Conservation (phyloP, 2,797 vertebrate species). For the Adelosebastes latens region DNA sequence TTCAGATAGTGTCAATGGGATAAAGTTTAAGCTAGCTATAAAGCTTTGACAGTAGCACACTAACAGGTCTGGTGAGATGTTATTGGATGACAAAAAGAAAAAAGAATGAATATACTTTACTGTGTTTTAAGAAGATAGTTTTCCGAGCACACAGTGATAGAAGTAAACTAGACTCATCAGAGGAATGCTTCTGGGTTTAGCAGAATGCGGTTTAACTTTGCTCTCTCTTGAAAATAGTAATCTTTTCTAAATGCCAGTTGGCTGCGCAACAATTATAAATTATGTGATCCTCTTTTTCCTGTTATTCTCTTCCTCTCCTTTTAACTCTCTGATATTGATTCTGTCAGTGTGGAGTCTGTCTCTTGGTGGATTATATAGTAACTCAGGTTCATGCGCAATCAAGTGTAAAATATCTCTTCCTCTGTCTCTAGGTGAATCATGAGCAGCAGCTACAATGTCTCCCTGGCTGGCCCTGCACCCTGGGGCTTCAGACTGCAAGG, state of each 20-base stretch:
- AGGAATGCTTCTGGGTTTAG: constrained; percentile 35
- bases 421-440: constrained; percentile 73
- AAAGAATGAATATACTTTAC: background rate
- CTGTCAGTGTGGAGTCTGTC: background rate
- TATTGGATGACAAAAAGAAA: background rate
- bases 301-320: background rate
- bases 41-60: background rate
- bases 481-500: constrained; percentile 99
- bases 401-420: background rate
- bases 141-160: background rate
- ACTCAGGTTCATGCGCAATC: background rate
- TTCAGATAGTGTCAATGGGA: background rate
- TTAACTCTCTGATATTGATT: background rate
- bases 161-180: background rate
- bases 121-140: background rate
- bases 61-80: background rate
- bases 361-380: background rate
- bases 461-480: constrained; percentile 92
- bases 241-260: background rate
- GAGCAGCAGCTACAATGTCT: constrained; percentile 94
- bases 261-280: background rate
- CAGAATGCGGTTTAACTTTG: constrained; percentile 13
- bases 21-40: background rate
- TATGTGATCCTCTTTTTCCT: background rate
- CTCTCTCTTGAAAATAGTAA: constrained; percentile 13